Percentiles rank a stretch among this genome's conserved stretches.
Evolutionary conservation across 2,888 invertebrate genomes (phyloP).

Genomic region (Idaea aversata): DNA sequence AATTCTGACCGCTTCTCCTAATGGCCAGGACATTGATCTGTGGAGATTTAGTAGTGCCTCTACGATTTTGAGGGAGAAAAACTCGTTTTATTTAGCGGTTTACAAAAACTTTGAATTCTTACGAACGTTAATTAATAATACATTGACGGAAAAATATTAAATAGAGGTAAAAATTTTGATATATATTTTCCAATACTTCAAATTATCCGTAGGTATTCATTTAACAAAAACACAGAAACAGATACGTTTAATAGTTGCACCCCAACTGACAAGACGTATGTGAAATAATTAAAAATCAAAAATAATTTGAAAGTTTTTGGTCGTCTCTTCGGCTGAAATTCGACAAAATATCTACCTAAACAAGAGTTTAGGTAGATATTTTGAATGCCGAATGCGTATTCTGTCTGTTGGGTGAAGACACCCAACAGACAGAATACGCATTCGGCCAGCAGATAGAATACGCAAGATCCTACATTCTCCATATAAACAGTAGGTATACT

Average conservation of each 20-base stretch:
- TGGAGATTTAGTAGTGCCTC: slow-evolving; percentile 32
- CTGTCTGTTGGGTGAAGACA: not conserved
- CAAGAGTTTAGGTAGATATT: no score
- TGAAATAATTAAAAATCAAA: not conserved
- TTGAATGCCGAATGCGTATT: no score
- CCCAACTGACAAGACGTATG: no score
- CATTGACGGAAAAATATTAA: not conserved
- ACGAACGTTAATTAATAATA: not conserved
- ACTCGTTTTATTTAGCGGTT: slow-evolving; percentile 7
- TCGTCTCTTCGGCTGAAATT: not conserved
- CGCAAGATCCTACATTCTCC: not conserved
- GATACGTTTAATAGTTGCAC: no score
- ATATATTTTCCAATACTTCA: no score
- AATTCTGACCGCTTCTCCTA: slow-evolving; percentile 45
- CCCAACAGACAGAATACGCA: not conserved
- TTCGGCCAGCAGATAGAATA: not conserved
- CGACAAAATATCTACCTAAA: not conserved
- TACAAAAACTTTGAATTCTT: not conserved
- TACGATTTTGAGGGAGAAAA: slow-evolving; percentile 4
- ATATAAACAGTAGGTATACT: not conserved
- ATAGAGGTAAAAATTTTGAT: no score
- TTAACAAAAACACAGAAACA: not conserved
- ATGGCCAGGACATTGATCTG: slow-evolving; percentile 43
- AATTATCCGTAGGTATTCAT: no score
- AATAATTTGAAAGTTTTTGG: not conserved